Base-by-base conservation (phyloP, 2,797 vertebrate genomes). In the Kryptopterus vitreolus region DNA sequence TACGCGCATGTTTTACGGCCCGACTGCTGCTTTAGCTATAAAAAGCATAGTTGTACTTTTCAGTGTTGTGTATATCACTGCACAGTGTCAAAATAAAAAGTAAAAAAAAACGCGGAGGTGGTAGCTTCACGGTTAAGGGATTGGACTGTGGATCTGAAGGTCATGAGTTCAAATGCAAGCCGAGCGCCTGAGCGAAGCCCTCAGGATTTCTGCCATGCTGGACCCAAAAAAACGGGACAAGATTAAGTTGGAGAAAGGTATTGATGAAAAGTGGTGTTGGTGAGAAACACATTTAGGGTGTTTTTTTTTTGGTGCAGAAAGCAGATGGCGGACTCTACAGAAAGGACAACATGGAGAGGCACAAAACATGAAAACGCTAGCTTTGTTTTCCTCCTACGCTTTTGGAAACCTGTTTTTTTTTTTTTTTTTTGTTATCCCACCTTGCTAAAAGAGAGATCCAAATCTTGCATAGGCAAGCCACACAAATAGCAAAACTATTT, bases 291-390 rank as follows among this genome's bases (percentile, higher is more conserved):
- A 18, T 76, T 71, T 66, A 77, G 74, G 58, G 80, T 15, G 22
- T 46, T 74, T 48, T 71, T 24, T 62, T 74, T 48, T 71, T 24
- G 57, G 48, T 74, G 65, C 53, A 82, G 77, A 78, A 86, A 76
- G 63, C 85, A 86, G 78, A 84, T 86, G 80, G 82, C 58, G 59
- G 29, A 62, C 50, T 77, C 43, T 78, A 75, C 57, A 71, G 70
- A 61, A 74, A 78, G 68, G 79, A 76, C 33, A 57, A 24, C 53
- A 38, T 35, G 10, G 68, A 70, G 48, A 52, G 68, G 9, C 26
- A 70, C 26, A 33, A 70, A 31, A 31, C 48, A n/a, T 38, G 33
- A 58, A 57, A 26, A 58, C 31, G 4, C 53, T 35, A 53, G 52
- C 20, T 35, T 1, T 53, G 53, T 55, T 31, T 35, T 20, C 26